These are phyloP conservation scores for Lacanobia oleracea DNA, from an alignment of 2,888 invertebrate species.

Conservation along the genomic window DNA sequence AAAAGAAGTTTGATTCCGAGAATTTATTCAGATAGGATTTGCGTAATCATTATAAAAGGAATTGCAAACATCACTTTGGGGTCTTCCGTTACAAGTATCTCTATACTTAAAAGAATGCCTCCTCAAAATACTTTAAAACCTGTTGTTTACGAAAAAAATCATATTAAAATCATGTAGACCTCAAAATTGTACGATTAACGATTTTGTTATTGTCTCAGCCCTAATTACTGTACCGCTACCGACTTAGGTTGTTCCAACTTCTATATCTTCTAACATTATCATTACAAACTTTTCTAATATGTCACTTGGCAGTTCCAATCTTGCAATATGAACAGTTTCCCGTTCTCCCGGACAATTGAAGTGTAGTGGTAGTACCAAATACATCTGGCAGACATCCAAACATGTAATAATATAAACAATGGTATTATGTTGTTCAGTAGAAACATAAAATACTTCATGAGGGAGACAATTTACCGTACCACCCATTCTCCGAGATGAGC, in stretches of 20 bases:
- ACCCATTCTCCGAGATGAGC: slow-evolving; percentile 19
- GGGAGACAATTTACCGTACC: slow-evolving; percentile 29
- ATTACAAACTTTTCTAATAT: slow-evolving; percentile 34
- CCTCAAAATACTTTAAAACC: too few species aligned
- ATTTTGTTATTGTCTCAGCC: slow-evolving; percentile 2
- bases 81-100: too few species aligned
- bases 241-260: slow-evolving; percentile 10
- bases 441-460: slow-evolving; percentile 45
- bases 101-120: too few species aligned
- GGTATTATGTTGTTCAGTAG: slow-evolving; percentile 41
- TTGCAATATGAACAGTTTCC: slow-evolving; percentile 25
- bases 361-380: slow-evolving; percentile 47
- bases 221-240: background rate
- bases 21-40: too few species aligned
- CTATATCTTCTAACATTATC: slow-evolving; percentile 14
- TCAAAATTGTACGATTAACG: background rate
- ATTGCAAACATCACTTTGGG: too few species aligned
- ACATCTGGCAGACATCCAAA: slow-evolving; percentile 64
- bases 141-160: too few species aligned
- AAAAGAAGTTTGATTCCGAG: background rate
- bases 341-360: slow-evolving; percentile 37
- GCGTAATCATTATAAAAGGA: too few species aligned
- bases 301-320: slow-evolving; percentile 18
- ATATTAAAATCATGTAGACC: background rate
- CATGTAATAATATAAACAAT: slow-evolving; percentile 55